Base-by-base conservation (phyloP, 2,888 invertebrate genomes). In the Theretra japonica region DNA sequence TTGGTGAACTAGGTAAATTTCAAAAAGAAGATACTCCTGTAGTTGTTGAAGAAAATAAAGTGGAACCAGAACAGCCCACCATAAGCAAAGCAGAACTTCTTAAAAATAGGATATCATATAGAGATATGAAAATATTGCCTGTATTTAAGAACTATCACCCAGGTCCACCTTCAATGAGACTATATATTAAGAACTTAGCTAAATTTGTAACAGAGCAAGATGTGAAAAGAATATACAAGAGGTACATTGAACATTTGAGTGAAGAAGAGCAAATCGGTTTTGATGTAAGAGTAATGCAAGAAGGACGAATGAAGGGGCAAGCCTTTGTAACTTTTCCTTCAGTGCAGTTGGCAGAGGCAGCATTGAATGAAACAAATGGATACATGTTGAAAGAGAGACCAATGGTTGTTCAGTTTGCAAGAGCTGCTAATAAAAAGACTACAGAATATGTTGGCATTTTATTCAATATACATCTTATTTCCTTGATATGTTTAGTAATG, bases 221-320 rank as follows among this genome's bases (percentile, higher is more conserved):
- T 91, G 91, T 99, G 5, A 95, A 96, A 79, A 95, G 95, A 77
- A 96, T 99, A 76, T 99, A 96, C 86, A 96, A 95, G 73, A 94
- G 96, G 70, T 98, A 97, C 83, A 85, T 93, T 4, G 84, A 91
- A 74, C 83, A 88, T 59, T 81, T 90, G 70, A 81, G 88, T 28
- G 89, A 89, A 73, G 90, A 93, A 68, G 91, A 95, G 69, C 86
- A 90, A 15, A 92, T 92, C 74, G 93, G 93, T 62, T 95, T 96
- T 88, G 95, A 96, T 87, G 96, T 99, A 5, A 95, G 97, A 79
- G 95, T 98, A 19, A 98, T 99, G 98, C 97, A 98, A 85, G 98
- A 98, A 88, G 99, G 99, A 0, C 95, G 98, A 83, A 99, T 99
- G 99, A 99, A 98, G 90, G 99, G 99, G 0, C 99, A 99, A 90